phyloP scores from a whole-genome alignment of 2,888 invertebrate species.

The Busseola fusca region DNA sequence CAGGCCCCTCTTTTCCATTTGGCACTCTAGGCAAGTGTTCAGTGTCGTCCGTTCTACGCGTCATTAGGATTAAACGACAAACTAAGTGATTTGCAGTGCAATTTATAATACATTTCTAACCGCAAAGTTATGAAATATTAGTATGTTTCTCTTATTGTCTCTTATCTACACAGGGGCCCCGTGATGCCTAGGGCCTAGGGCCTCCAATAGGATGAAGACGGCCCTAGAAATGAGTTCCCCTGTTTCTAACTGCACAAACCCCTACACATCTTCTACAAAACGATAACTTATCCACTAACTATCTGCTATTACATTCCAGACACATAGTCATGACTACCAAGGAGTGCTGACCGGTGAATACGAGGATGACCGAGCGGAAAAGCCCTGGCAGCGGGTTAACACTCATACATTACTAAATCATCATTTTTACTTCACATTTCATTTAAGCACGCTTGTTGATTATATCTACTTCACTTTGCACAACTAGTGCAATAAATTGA shows the following conservation, averaged over 20 bases:
- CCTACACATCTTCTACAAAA: background rate
- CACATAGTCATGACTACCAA: slow-evolving; percentile 59
- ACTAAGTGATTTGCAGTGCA: too few relatives aligned
- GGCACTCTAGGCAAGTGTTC: too few relatives aligned
- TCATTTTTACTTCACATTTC: slow-evolving; percentile 24
- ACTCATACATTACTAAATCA: slow-evolving; percentile 41
- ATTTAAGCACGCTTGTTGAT: slow-evolving; percentile 5
- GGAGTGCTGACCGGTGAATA: slow-evolving; percentile 71
- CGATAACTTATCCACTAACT: background rate
- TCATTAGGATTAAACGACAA: too few relatives aligned
- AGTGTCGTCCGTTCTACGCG: too few relatives aligned
- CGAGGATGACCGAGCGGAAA: slow-evolving; percentile 74
- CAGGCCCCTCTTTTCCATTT: too few relatives aligned
- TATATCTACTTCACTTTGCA: slow-evolving; percentile 15
- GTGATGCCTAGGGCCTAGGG: too few relatives aligned
- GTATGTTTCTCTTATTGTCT: too few relatives aligned
- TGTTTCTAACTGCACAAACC: background rate
- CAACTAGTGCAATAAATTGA: slow-evolving; percentile 6
- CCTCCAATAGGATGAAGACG: too few relatives aligned
- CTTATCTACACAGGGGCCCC: too few relatives aligned
- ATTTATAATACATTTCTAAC: too few relatives aligned
- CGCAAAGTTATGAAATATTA: too few relatives aligned
- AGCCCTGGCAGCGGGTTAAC: slow-evolving; percentile 83
- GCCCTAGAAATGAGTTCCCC: background rate
- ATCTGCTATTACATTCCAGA: slow-evolving; percentile 65